These are phyloP conservation scores for Ammodytes marinus DNA, from an alignment of 2,113 vertebrate species.

Conservation along the genomic window DNA sequence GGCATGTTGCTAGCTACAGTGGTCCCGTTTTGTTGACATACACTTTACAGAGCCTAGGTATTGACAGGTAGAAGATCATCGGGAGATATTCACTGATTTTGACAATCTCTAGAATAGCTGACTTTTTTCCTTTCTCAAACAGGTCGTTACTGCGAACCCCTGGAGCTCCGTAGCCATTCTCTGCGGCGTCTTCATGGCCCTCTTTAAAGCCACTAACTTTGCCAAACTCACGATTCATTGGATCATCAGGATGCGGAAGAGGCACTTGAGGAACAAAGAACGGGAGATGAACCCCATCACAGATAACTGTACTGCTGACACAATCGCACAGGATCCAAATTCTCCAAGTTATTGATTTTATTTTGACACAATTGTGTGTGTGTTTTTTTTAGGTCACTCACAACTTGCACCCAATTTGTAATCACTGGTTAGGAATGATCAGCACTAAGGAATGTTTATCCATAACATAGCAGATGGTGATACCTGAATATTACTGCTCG, in stretches of 20 bases:
- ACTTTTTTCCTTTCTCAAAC: constrained; percentile 17
- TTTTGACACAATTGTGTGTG: not conserved
- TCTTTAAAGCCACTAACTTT: constrained; percentile 98
- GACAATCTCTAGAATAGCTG: no score
- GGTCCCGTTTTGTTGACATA: no score
- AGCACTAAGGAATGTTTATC: not conserved
- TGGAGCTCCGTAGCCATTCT: constrained; percentile 96
- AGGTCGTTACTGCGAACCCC: constrained; percentile 97
- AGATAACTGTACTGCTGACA: not conserved
- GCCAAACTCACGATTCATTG: constrained; percentile 94
- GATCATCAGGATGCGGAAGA: constrained; percentile 94
- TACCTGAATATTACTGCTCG: not conserved
- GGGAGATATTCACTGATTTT: no score
- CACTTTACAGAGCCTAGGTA: no score
- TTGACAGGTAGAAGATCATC: no score
- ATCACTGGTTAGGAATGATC: not conserved
- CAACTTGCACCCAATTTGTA: not conserved
- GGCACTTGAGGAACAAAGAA: constrained; percentile 88
- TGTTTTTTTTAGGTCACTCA: constrained; percentile 9
- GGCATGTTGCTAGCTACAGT: no score
- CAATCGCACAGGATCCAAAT: not conserved
- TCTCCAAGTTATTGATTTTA: not conserved
- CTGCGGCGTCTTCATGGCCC: constrained; percentile 95
- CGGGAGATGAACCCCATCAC: constrained; percentile 88
- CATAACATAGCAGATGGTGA: not conserved